Percentiles rank a stretch among this genome's conserved stretches.
Evolutionary conservation across 1,140 invertebrate genomes (phyloP).

Genomic region (Cotesia glomerata): DNA sequence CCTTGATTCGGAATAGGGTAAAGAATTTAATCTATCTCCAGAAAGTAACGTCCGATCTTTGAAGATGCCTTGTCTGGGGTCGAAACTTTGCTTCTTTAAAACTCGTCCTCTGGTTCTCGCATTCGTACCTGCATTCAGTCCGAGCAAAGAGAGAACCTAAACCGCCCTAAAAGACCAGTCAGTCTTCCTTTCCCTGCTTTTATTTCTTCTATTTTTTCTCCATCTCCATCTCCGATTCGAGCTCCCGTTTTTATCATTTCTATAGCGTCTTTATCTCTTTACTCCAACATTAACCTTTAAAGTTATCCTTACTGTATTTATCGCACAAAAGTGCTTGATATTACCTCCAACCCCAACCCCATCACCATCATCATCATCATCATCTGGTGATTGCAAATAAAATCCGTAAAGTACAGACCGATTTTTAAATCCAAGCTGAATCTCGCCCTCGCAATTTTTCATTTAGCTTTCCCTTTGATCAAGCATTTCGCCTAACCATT

Average conservation of each 20-base stretch:
- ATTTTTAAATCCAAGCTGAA: neutral
- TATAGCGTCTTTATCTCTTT: too few species aligned
- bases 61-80: neutral
- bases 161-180: neutral
- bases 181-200: neutral
- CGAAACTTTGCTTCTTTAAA: constrained; percentile 6
- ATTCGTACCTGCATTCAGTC: neutral
- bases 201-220: neutral
- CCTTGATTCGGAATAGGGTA: neutral
- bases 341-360: neutral
- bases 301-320: neutral
- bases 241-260: too few species aligned
- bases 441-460: constrained; percentile 12
- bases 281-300: neutral
- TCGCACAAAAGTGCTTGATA: neutral
- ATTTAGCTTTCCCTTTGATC: constrained; percentile 33
- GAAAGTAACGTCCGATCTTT: constrained; percentile 5
- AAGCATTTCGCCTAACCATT: neutral
- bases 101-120: neutral
- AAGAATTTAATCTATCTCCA: constrained; percentile 15
- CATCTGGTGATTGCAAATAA: too few species aligned
- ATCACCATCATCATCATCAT: constrained; percentile 12
- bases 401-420: neutral
- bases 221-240: too few species aligned
- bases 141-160: neutral